phyloP scores from a whole-genome alignment of 2,888 invertebrate species.

The Campoplex capitator region DNA sequence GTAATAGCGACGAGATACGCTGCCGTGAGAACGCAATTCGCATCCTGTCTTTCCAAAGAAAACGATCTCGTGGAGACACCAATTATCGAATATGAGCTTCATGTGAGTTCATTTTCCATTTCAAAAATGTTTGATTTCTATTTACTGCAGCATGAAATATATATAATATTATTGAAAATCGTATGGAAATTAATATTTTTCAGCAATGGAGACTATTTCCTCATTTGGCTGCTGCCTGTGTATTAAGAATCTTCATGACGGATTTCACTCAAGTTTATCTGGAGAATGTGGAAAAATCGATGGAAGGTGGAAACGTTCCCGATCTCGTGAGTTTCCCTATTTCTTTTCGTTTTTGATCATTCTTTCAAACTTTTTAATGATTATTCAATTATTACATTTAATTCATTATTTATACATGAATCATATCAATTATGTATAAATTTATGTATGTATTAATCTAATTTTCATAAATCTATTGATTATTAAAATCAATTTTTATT shows the following conservation, averaged over 20 bases:
- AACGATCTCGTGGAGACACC: slow-evolving; percentile 88
- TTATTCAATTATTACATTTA: too few species aligned
- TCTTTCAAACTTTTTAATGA: too few species aligned
- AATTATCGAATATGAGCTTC: slow-evolving; percentile 93
- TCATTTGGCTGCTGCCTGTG: slow-evolving; percentile 89
- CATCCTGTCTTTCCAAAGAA: slow-evolving; percentile 79
- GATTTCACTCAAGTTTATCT: slow-evolving; percentile 89
- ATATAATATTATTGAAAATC: neutral
- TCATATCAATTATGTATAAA: too few species aligned
- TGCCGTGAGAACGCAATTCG: slow-evolving; percentile 92
- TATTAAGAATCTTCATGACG: slow-evolving; percentile 88
- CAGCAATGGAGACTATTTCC: slow-evolving; percentile 94
- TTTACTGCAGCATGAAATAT: neutral
- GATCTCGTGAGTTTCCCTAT: slow-evolving; percentile 76
- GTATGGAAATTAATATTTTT: neutral
- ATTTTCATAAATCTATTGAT: too few species aligned
- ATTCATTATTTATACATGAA: too few species aligned
- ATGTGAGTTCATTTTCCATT: slow-evolving; percentile 86
- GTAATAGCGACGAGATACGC: slow-evolving; percentile 93
- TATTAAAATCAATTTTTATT: too few species aligned
- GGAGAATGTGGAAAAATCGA: slow-evolving; percentile 89
- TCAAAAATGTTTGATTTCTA: neutral
- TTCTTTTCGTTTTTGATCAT: too few species aligned
- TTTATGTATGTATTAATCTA: too few species aligned
- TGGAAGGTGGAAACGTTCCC: slow-evolving; percentile 78